A percentile compares a stretch with the other conserved stretches of the same genome.
phyloP scores from a whole-genome alignment of 2,888 invertebrate genomes.

The Anthrax anthrax region DNA sequence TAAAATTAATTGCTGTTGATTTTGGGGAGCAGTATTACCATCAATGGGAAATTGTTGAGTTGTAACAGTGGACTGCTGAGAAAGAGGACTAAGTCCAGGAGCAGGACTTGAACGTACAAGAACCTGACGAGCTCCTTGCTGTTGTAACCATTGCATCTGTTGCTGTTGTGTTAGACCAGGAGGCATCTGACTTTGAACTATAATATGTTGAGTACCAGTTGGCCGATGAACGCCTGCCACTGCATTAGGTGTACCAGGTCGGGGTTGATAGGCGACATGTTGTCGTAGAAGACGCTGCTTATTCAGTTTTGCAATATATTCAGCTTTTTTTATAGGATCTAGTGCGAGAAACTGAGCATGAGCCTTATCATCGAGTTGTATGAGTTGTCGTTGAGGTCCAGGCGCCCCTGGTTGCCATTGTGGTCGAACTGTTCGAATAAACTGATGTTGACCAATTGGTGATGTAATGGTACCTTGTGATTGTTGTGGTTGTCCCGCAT shows the following conservation, averaged over 20 bases:
- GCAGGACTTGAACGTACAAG: slow-evolving; percentile 36
- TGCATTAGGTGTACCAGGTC: slow-evolving; percentile 28
- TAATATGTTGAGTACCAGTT: slow-evolving; percentile 44
- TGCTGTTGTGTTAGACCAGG: slow-evolving; percentile 48
- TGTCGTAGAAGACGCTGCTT: slow-evolving; percentile 43
- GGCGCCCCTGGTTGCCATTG: slow-evolving; percentile 20
- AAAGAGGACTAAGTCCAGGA: slow-evolving; percentile 30
- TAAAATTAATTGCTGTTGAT: slow-evolving; percentile 34
- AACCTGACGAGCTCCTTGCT: slow-evolving; percentile 46
- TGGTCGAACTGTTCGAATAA: slow-evolving; percentile 18
- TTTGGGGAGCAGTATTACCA: slow-evolving; percentile 14
- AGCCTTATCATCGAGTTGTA: slow-evolving; percentile 69
- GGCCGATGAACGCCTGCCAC: slow-evolving; percentile 35
- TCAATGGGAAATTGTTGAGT: slow-evolving; percentile 14
- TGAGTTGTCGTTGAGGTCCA: slow-evolving; percentile 48
- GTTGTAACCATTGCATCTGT: slow-evolving; percentile 55
- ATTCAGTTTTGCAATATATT: slow-evolving; percentile 61
- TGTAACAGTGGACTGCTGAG: slow-evolving; percentile 14
- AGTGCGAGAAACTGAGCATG: slow-evolving; percentile 70
- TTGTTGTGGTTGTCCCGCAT: slow-evolving; percentile 17
- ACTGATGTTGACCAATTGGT: slow-evolving; percentile 13
- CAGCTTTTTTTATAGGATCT: slow-evolving; percentile 64
- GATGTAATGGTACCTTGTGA: slow-evolving; percentile 24
- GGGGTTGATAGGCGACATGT: slow-evolving; percentile 35
- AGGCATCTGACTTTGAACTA: slow-evolving; percentile 53